Percentiles rank a stretch among this genome's conserved stretches.
These are phyloP conservation scores for Coptodon rendalli DNA, from an alignment of 2,113 vertebrate genomes.

Conservation along the genomic window DNA sequence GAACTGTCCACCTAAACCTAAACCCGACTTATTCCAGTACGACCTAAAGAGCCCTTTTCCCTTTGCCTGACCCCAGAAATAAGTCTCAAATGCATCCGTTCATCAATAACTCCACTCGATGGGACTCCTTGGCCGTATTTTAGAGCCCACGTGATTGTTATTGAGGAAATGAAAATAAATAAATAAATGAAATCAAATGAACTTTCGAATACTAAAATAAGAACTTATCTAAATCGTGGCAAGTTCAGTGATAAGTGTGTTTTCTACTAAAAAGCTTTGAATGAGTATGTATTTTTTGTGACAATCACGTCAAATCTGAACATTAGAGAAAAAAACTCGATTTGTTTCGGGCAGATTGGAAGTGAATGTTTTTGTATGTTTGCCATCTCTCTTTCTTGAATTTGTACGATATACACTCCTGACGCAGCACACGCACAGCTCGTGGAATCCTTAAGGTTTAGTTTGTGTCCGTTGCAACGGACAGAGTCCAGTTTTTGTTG, in stretches of 20 bases:
- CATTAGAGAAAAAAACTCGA: neutral
- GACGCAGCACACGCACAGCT: neutral
- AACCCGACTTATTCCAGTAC: neutral
- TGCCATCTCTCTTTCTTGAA: neutral
- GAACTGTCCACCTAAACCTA: neutral
- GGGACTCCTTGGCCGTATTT: constrained; percentile 14
- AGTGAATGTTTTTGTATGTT: constrained; percentile 41
- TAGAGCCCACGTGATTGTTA: neutral
- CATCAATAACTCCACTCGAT: constrained; percentile 1
- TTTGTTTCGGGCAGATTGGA: neutral
- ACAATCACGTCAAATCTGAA: constrained; percentile 50
- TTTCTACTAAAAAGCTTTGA: constrained; percentile 48
- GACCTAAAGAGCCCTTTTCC: neutral
- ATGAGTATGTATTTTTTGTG: constrained; percentile 35
- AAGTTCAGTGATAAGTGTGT: constrained; percentile 17
- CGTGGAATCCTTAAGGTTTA: neutral
- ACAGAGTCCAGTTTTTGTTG: neutral
- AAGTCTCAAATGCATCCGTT: neutral
- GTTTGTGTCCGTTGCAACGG: neutral
- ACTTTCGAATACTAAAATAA: constrained; percentile 5
- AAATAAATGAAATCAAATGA: neutral
- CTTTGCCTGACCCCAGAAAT: neutral
- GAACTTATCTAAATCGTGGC: constrained; percentile 28
- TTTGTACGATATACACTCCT: neutral
- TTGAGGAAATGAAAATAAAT: neutral